Evolutionary conservation across 2,888 invertebrate genomes (phyloP), one percentile per base, ranked within the genome.

Genomic region (Linnaemya tessellans): DNA sequence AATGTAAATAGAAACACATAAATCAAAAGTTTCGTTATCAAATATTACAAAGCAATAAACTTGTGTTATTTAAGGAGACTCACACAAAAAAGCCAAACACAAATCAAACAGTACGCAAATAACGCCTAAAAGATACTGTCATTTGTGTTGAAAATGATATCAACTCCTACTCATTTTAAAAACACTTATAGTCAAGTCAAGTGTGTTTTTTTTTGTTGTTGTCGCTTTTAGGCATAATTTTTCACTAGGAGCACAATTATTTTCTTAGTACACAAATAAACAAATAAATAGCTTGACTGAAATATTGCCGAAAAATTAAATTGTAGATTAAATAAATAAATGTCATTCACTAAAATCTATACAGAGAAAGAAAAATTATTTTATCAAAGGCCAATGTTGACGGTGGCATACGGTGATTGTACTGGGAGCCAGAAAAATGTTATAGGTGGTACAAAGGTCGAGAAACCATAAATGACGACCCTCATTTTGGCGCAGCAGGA

Each of bases 111-210:
- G 1, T 15, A 54, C 11, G 60, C 1, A 35, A 20, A n/a, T 10
- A 35, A 20, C 18, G 60, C 20, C 58, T 15, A 49, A 35, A 60
- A 49, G 15, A 41, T 25, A 64, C 62, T 25, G 22, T 41, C 20
- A 41, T 64, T 75, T 11, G 51, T 70, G 60, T 7, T 62, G 11
- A 49, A 49, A 49, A 60, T 62, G 13, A 41, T 64, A 58, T n/a
- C 13, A 5, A 20, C 38, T 9, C 22, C 41, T 54, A 8, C n/a
- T 30, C 30, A n/a, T n/a, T 10, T 15, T 56, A 0, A 25, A 58
- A 54, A 41, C 30, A 20, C 58, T 60, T 35, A 13, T 60, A 13
- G 1, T 13, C 41, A 41, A 41, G 58, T 71, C 35, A n/a, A n/a
- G n/a, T n/a, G n/a, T n/a, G 35, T 46, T 71, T 13, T 41, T 1